A percentile compares a stretch with the other conserved stretches of the same genome.
These are phyloP conservation scores for Spicauda simplicius DNA, from an alignment of 2,888 invertebrate species.

Conservation along the genomic window DNA sequence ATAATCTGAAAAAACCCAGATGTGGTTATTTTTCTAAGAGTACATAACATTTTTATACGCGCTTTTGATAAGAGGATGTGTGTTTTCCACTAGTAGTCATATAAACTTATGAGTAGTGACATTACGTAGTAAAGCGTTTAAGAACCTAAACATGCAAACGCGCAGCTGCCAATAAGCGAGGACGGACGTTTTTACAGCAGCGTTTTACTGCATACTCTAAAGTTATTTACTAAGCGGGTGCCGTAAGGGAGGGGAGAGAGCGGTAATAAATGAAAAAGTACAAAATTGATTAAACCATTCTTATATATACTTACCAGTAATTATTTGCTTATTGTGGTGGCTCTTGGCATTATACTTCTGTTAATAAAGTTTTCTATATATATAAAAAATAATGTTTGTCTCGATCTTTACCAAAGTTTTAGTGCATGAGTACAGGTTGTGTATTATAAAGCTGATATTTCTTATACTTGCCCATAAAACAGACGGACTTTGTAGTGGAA, in stretches of 20 bases:
- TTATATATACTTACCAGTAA: no score
- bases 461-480: no score
- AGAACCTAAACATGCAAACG: constrained; percentile 25
- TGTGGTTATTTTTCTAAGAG: neutral
- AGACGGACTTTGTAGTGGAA: no score
- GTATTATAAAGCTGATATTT: no score
- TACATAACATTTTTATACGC: neutral
- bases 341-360: no score
- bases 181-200: constrained; percentile 31
- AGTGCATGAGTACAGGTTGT: no score
- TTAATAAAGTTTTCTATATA: no score
- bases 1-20: neutral
- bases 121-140: constrained; percentile 18
- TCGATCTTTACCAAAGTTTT: no score
- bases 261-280: neutral
- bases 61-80: neutral
- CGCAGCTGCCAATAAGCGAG: constrained; percentile 30
- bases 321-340: no score
- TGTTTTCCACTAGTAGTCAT: constrained; percentile 20
- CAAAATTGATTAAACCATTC: neutral
- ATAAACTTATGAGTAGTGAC: constrained; percentile 13
- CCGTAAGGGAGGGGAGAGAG: constrained; percentile 31
- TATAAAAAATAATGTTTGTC: no score
- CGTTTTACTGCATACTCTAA: constrained; percentile 45
- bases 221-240: constrained; percentile 58